phyloP scores from a whole-genome alignment of 1,140 invertebrate species.

The Leptopilina clavipes region DNA sequence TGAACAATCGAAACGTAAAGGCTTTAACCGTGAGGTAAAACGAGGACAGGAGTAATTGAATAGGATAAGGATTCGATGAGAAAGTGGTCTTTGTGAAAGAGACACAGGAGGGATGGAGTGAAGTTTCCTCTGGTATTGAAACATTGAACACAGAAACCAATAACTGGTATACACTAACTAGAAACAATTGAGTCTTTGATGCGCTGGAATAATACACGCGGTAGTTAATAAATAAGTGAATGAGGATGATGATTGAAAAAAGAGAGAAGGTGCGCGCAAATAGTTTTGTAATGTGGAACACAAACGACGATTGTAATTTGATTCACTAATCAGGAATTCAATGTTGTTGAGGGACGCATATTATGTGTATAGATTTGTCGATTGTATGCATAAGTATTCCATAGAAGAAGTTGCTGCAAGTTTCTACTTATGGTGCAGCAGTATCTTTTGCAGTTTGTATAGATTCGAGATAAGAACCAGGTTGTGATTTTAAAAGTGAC shows the following conservation, averaged over 20 bases:
- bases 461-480: constrained; percentile 27
- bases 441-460: constrained; percentile 33
- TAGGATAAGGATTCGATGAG: constrained; percentile 24
- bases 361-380: not conserved
- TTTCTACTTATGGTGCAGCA: constrained; percentile 35
- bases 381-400: constrained; percentile 11
- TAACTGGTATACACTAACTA: constrained; percentile 10
- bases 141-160: not conserved
- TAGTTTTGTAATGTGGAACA: not conserved
- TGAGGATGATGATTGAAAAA: not conserved
- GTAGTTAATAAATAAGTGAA: not conserved
- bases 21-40: not conserved
- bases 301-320: not conserved
- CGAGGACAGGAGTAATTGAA: constrained; percentile 30
- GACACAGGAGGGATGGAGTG: not conserved
- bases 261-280: not conserved
- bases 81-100: not conserved
- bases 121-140: not conserved
- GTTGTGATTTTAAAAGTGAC: constrained; percentile 20
- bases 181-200: constrained; percentile 22
- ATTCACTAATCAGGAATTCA: not conserved
- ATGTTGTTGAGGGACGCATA: not conserved
- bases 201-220: not conserved
- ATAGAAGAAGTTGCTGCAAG: constrained; percentile 10
- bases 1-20: constrained; percentile 27